Evolutionary conservation across 2,113 vertebrate species (phyloP), one percentile per base, ranked within the genome.

Genomic region (Phalacrocorax carbo): DNA sequence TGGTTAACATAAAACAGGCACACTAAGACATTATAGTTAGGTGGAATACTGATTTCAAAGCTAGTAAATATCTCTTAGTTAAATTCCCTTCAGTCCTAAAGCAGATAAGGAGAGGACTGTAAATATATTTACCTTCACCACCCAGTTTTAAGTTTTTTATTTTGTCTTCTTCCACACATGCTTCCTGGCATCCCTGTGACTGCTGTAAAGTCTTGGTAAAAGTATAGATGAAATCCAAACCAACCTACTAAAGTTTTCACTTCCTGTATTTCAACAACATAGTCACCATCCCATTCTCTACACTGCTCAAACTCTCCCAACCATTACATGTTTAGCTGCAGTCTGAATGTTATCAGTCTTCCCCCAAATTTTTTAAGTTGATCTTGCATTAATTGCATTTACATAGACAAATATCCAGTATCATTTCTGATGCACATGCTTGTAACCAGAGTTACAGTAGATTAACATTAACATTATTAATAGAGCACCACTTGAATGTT

Each of bases 271-370:
- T 69, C 66, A 51, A 40, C 11, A 85, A 36, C 9, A 52, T 0
- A 66, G 22, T 25, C 51, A 38, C 6, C 44, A 69, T 51, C 34
- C 7, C 25, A 48, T 46, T 73, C 26, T 64, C 52, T 78, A 6
- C 36, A 20, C 20, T 70, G 7, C 68, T 78, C 26, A 52, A 66
- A 82, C 8, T 29, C 30, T 69, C 29, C 42, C 32, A 73, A 21
- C 8, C 1, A 0, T 36, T 62, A 55, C 11, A 58, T 1, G 1
- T 20, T 48, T 38, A 65, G 13, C 44, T 49, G 13, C 22, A 54
- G 14, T 64, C 14, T 64, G 49, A 68, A 87, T 54, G 16, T 29
- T 70, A 52, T 44, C 40, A 44, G 16, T 23, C 52, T 68, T 88
- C 36, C 2, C 14, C 20, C 10, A 36, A 38, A 58, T 34, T 72